Evolutionary conservation across 2,113 vertebrate genomes (phyloP).

Genomic region (Leucopternis melanops): DNA sequence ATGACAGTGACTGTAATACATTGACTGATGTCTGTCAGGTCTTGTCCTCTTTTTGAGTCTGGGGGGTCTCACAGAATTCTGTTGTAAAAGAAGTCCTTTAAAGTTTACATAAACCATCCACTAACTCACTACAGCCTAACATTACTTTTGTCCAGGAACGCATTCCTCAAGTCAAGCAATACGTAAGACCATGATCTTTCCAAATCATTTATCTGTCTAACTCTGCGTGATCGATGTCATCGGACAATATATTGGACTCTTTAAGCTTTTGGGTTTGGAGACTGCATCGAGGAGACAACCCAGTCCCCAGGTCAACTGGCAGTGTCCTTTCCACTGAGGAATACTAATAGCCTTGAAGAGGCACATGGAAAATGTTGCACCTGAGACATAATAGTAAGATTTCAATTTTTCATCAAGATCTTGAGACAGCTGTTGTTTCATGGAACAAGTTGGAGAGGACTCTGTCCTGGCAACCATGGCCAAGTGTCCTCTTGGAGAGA

Average conservation of each 20-base stretch:
- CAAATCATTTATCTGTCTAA: neutral
- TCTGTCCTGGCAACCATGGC: neutral
- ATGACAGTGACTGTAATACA: neutral
- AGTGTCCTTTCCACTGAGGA: neutral
- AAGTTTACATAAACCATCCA: neutral
- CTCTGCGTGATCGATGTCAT: neutral
- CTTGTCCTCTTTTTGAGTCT: neutral
- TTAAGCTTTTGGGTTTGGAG: neutral
- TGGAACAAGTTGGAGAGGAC: neutral
- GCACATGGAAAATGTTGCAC: neutral
- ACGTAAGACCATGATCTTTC: neutral
- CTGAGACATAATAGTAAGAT: neutral
- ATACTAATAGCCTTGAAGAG: neutral
- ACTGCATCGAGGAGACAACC: neutral
- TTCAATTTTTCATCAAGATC: neutral
- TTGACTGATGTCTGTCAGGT: neutral
- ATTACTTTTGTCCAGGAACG: neutral
- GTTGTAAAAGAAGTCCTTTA: neutral
- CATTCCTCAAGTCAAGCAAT: neutral
- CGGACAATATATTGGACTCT: neutral
- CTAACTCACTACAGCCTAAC: neutral
- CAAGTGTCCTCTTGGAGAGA: neutral
- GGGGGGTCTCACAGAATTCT: neutral
- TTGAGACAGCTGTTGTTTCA: neutral
- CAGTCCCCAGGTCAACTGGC: neutral